These are phyloP conservation scores for Andrena dorsata DNA, from an alignment of 2,888 invertebrate genomes.

Conservation along the genomic window DNA sequence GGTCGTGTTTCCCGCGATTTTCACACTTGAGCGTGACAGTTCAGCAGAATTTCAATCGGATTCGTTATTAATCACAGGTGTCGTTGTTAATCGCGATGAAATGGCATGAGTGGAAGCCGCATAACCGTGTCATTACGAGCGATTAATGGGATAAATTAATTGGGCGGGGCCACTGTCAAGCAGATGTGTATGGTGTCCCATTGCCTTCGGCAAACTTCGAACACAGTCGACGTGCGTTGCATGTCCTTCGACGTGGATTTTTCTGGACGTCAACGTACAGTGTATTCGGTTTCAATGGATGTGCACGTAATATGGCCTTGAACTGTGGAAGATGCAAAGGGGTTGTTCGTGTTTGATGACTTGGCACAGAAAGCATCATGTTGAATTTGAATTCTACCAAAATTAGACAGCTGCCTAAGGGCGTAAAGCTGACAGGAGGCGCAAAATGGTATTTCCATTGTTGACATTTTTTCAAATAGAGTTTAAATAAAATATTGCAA, in stretches of 20 bases:
- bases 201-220: not conserved
- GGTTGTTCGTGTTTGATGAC: not conserved
- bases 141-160: constrained; percentile 53
- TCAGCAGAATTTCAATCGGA: constrained; percentile 42
- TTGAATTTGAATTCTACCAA: no score
- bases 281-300: not conserved
- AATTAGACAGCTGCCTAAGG: no score
- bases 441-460: no score
- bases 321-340: not conserved
- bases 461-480: no score
- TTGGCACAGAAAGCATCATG: no score
- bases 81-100: constrained; percentile 66
- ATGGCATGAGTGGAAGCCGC: constrained; percentile 50
- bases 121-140: constrained; percentile 46
- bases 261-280: constrained; percentile 13
- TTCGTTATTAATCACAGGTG: constrained; percentile 56
- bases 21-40: constrained; percentile 48
- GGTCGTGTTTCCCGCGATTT: not conserved
- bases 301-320: not conserved
- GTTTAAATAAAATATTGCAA: no score
- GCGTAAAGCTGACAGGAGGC: no score
- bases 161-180: constrained; percentile 77
- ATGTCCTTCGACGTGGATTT: not conserved
- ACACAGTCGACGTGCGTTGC: constrained; percentile 2
- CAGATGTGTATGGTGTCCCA: constrained; percentile 66